Evolutionary conservation across 2,797 vertebrate species (phyloP).

Genomic region (Pangasius mekongensis): DNA sequence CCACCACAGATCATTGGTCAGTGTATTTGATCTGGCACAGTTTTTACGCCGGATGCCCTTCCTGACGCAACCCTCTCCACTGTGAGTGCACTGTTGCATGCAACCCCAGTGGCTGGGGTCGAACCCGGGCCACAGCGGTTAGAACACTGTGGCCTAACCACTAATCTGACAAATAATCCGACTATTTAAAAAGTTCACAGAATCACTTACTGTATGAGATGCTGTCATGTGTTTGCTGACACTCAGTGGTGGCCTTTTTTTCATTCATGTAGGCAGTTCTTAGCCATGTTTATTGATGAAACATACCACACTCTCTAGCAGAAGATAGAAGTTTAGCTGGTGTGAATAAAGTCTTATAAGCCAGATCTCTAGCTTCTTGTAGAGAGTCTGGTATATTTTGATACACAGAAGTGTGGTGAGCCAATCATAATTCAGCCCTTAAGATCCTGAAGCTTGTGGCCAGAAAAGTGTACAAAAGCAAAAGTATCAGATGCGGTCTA

Average conservation of each 20-base stretch:
- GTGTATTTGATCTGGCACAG: too few species aligned
- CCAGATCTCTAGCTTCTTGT: background rate
- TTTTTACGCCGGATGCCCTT: too few species aligned
- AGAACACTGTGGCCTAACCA: too few species aligned
- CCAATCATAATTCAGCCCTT: background rate
- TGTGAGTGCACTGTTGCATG: too few species aligned
- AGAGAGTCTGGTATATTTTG: background rate
- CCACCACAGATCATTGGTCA: too few species aligned
- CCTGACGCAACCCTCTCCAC: too few species aligned
- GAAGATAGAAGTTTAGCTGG: background rate
- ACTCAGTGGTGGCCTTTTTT: background rate
- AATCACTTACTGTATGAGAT: background rate
- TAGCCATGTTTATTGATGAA: background rate
- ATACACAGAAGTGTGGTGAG: background rate
- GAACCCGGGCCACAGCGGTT: too few species aligned
- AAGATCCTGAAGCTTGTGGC: background rate
- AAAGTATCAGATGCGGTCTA: background rate
- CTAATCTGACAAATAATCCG: too few species aligned
- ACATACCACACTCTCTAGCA: background rate
- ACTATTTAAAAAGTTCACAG: too few species aligned
- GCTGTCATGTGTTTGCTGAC: background rate
- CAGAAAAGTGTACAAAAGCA: background rate
- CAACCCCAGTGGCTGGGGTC: too few species aligned
- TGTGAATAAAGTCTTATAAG: background rate
- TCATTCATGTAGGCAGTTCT: background rate